Percentiles rank a stretch among this genome's conserved stretches.
Conservation (phyloP, 2,797 vertebrate species). For the Pseudochirops corinnae region DNA sequence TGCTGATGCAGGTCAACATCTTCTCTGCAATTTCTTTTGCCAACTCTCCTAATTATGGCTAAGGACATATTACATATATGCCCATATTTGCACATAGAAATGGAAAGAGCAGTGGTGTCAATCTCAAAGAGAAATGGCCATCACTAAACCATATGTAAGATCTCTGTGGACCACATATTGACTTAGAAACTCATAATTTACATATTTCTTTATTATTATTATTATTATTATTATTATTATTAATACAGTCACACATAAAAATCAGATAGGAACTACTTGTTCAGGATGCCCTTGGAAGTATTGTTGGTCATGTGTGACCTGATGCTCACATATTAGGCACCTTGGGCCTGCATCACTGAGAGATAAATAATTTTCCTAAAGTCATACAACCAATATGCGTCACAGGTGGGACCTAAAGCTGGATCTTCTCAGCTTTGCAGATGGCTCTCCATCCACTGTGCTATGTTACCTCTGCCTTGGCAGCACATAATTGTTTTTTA, state of each 20-base stretch:
- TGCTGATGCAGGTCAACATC: neutral
- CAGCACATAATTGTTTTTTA: neutral
- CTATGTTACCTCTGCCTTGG: neutral
- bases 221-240: neutral
- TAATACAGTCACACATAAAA: neutral
- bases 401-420: neutral
- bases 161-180: neutral
- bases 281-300: neutral
- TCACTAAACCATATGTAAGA: neutral
- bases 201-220: neutral
- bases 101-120: neutral
- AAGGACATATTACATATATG: neutral
- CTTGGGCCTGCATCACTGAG: neutral
- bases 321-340: neutral
- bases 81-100: neutral
- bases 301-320: neutral
- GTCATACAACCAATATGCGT: neutral
- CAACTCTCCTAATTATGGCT: conserved; percentile 6
- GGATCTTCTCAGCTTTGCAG: neutral
- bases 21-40: neutral
- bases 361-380: neutral
- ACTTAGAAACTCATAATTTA: neutral
- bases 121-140: neutral
- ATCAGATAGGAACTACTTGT: neutral
- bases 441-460: neutral